Conservation (phyloP, 1,140 invertebrate species). For the Diorhabda carinulata region DNA sequence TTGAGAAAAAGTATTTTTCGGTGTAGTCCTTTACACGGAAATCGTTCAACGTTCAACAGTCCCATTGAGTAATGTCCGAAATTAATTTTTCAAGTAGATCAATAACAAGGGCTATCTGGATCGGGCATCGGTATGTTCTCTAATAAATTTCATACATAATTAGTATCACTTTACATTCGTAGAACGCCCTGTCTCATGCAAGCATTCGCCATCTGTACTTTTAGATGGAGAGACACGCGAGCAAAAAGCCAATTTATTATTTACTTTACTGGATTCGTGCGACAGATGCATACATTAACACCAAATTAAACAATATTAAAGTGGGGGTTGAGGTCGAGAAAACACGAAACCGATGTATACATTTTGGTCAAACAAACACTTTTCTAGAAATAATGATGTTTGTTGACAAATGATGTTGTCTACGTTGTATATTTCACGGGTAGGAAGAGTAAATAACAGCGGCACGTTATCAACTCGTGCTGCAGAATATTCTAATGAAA, state of each 20-base stretch:
- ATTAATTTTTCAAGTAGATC: constrained; percentile 14
- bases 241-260: constrained; percentile 36
- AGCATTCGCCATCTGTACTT: constrained; percentile 28
- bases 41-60: too few species aligned
- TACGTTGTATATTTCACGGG: background rate
- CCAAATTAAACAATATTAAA: constrained; percentile 39
- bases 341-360: background rate
- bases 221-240: constrained; percentile 14
- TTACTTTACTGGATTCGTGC: constrained; percentile 39
- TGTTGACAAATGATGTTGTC: background rate
- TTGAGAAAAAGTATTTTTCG: too few species aligned
- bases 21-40: too few species aligned
- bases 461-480: background rate
- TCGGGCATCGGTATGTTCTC: constrained; percentile 26
- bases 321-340: constrained; percentile 8
- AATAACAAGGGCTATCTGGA: constrained; percentile 12
- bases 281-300: constrained; percentile 42
- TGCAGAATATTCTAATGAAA: too few species aligned
- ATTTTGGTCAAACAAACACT: background rate
- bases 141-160: constrained; percentile 38
- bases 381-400: background rate
- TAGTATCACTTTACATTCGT: constrained; percentile 38
- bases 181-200: constrained; percentile 23
- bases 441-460: background rate
- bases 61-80: background rate